Conservation (phyloP, 2,113 vertebrate species). For the Anguilla japonica region DNA sequence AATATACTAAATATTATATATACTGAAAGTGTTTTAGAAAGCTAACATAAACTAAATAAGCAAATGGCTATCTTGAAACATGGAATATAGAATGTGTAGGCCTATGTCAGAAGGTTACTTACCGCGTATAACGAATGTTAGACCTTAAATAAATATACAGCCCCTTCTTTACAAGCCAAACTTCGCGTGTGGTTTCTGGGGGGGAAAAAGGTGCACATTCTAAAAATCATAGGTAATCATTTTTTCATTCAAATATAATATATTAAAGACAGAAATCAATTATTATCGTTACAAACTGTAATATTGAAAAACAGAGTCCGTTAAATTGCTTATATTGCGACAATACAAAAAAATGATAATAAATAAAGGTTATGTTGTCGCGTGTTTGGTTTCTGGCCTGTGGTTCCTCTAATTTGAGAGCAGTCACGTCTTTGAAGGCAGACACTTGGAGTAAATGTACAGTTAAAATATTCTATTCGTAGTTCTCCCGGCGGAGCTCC, state of each 20-base stretch:
- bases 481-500: constrained; percentile 90
- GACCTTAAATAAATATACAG: constrained; percentile 37
- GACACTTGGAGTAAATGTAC: constrained; percentile 98
- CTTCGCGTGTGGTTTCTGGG: constrained; percentile 66
- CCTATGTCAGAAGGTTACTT: constrained; percentile 40
- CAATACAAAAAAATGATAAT: constrained; percentile 47
- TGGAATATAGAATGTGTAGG: not conserved
- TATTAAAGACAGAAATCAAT: constrained; percentile 40
- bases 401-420: constrained; percentile 89
- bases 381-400: constrained; percentile 80
- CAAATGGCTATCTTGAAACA: constrained; percentile 4
- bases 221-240: constrained; percentile 80
- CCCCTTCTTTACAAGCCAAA: constrained; percentile 58
- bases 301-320: constrained; percentile 66
- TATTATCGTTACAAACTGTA: constrained; percentile 62
- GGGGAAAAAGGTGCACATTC: constrained; percentile 73
- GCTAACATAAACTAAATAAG: not conserved
- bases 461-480: constrained; percentile 98
- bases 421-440: constrained; percentile 94
- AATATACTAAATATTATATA: not conserved
- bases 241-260: constrained; percentile 75
- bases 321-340: constrained; percentile 58
- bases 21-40: constrained; percentile 1
- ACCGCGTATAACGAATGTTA: constrained; percentile 48
- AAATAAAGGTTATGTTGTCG: constrained; percentile 60